A percentile compares a stretch with the other conserved stretches of the same genome.
These are phyloP conservation scores for Vulpes ferrilata DNA, from an alignment of 2,113 vertebrate species.

Conservation along the genomic window DNA sequence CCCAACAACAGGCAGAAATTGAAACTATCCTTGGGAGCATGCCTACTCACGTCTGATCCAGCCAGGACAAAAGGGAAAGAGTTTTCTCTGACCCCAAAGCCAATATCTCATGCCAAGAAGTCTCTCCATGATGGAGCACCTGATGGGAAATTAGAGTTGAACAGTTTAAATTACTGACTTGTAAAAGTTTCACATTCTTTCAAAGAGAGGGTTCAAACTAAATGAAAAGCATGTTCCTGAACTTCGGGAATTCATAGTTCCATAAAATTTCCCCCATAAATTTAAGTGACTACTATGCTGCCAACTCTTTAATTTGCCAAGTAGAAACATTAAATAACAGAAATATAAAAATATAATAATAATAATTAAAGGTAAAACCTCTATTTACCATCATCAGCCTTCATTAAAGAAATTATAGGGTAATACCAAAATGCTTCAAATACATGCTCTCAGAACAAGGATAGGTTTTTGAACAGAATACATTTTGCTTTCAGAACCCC, in stretches of 20 bases:
- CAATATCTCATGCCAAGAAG: background rate
- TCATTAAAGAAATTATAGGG: background rate
- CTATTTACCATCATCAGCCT: background rate
- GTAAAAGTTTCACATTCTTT: background rate
- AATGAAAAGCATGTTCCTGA: background rate
- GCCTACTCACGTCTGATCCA: background rate
- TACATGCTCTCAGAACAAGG: background rate
- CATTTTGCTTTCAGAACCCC: background rate
- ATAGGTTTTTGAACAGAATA: background rate
- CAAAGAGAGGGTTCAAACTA: background rate
- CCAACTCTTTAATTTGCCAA: background rate
- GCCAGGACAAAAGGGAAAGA: background rate
- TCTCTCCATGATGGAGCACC: background rate
- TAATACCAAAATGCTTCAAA: background rate
- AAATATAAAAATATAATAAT: background rate
- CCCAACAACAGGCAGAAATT: background rate
- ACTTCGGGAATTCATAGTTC: background rate
- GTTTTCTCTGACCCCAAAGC: background rate
- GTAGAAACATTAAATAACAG: background rate
- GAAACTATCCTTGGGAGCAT: background rate
- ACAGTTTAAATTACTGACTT: conserved; percentile 13
- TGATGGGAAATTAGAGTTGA: background rate
- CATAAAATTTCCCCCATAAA: background rate
- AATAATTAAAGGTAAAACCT: conserved; percentile 10
- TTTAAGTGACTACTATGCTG: background rate